Conservation (phyloP, 2,797 vertebrate genomes). For the Buceros bicornis region DNA sequence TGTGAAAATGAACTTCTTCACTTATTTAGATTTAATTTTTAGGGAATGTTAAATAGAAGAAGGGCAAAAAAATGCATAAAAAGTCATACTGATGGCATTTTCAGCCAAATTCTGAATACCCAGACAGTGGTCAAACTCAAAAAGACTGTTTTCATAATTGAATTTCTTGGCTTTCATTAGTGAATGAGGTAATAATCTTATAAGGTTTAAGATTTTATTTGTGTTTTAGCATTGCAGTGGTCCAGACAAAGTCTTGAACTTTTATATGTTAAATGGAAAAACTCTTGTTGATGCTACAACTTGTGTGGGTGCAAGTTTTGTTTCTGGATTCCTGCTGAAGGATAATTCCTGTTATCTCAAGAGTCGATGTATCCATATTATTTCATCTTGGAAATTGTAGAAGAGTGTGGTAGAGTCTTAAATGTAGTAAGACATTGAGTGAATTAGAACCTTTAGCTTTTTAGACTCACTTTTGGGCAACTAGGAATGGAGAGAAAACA, state of each 20-base stretch:
- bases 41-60: background rate
- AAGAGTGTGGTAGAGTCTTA: background rate
- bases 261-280: background rate
- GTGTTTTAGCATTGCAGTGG: background rate
- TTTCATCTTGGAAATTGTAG: background rate
- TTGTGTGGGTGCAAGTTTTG: background rate
- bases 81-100: background rate
- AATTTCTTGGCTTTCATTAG: background rate
- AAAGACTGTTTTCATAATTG: background rate
- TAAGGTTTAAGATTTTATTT: background rate
- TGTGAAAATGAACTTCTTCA: background rate
- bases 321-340: background rate
- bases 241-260: background rate
- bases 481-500: background rate
- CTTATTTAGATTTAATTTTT: background rate
- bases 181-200: background rate
- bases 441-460: background rate
- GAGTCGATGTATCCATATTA: background rate
- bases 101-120: background rate
- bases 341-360: background rate
- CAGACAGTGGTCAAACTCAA: background rate
- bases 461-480: background rate
- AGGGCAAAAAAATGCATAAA: background rate
- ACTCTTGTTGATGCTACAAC: background rate
- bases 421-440: accelerated